Conservation (phyloP, 2,797 vertebrate genomes). For the Labroides dimidiatus region DNA sequence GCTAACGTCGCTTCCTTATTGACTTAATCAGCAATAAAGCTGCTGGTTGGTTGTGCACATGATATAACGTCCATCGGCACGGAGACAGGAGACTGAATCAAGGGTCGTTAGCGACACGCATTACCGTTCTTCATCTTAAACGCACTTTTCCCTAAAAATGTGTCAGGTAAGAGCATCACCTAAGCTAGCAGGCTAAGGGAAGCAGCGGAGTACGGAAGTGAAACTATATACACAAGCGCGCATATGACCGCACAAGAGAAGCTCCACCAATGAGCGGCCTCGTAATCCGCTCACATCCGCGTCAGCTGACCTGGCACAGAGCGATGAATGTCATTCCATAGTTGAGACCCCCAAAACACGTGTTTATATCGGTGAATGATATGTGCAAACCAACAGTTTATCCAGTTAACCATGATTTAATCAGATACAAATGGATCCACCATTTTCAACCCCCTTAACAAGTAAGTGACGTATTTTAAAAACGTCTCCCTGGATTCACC, state of each 20-base stretch:
- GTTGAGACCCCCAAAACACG: too few species aligned
- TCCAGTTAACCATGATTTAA: too few species aligned
- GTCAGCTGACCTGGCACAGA: slow-evolving; percentile 53
- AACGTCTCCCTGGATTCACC: too few species aligned
- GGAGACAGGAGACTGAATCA: background rate
- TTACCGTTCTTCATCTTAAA: background rate
- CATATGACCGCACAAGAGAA: slow-evolving; percentile 69
- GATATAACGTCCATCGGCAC: background rate
- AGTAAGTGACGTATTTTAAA: too few species aligned
- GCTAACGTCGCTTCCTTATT: slow-evolving; percentile 73
- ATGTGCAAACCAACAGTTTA: too few species aligned
- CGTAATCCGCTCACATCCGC: slow-evolving; percentile 1
- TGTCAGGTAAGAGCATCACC: slow-evolving; percentile 1
- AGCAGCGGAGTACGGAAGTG: slow-evolving; percentile 79
- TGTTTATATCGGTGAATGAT: too few species aligned
- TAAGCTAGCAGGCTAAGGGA: slow-evolving; percentile 54
- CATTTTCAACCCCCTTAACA: too few species aligned
- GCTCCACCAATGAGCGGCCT: slow-evolving; percentile 54
- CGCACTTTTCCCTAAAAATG: background rate
- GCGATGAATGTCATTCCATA: background rate
- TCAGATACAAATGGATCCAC: too few species aligned
- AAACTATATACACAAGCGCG: slow-evolving; percentile 75
- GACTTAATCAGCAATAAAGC: slow-evolving; percentile 7
- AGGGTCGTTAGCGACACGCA: background rate
- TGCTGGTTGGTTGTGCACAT: background rate